Evolutionary conservation across 2,113 vertebrate species (phyloP).

Genomic region (Galbula dea): DNA sequence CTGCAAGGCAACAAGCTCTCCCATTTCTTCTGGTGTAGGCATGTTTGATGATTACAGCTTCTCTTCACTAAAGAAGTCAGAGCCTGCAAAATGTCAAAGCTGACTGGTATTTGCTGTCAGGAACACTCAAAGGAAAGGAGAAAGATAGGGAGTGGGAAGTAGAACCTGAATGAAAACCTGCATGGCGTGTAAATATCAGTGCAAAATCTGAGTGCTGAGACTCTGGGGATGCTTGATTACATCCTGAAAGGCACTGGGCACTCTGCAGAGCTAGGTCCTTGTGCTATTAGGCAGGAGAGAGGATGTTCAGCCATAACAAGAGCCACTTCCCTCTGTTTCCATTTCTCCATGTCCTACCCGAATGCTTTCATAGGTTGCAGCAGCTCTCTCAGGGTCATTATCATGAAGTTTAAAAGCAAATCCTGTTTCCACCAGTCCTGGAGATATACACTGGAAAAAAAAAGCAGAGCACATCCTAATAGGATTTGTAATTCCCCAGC

Average conservation of each 20-base stretch:
- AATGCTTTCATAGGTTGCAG: slow-evolving; percentile 89
- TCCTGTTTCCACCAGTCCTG: slow-evolving; percentile 92
- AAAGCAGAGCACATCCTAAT: slow-evolving; percentile 58
- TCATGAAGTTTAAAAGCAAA: slow-evolving; percentile 93
- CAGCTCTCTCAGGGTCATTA: slow-evolving; percentile 90
- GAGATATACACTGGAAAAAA: slow-evolving; percentile 88
- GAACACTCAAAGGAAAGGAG: background rate
- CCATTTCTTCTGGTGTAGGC: background rate
- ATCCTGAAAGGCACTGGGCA: background rate
- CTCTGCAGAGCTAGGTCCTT: background rate
- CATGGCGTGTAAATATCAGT: background rate
- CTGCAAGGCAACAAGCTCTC: background rate
- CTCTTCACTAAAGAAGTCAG: background rate
- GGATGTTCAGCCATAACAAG: background rate
- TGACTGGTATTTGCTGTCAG: background rate
- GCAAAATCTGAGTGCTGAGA: background rate
- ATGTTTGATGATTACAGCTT: background rate
- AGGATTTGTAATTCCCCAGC: slow-evolving; percentile 31
- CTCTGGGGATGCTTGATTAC: background rate
- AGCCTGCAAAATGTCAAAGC: background rate
- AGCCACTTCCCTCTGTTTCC: background rate
- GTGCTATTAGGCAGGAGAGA: background rate
- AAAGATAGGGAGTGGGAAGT: background rate
- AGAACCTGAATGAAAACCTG: background rate
- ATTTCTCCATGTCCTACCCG: slow-evolving; percentile 77